These are phyloP conservation scores for Actinia tenebrosa DNA, from an alignment of 64 coral and sea anemone species.

Conservation along the genomic window DNA sequence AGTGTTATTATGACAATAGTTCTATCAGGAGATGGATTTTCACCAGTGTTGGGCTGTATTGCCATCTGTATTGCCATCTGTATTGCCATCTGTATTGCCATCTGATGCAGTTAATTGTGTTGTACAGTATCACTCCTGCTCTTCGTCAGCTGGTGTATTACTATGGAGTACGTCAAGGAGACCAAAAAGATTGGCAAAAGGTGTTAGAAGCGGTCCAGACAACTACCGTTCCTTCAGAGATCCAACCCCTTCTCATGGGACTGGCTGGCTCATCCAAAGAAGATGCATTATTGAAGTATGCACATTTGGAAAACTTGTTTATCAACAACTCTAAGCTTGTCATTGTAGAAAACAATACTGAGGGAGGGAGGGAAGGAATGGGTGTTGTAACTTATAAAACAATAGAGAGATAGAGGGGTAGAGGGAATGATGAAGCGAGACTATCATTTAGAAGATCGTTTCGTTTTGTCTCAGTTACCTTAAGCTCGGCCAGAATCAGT, in stretches of 20 bases:
- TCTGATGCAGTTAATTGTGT: background rate
- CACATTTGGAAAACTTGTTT: background rate
- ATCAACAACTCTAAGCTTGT: too few species aligned
- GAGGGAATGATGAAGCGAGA: background rate
- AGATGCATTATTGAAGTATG: constrained; percentile 33
- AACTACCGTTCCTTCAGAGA: constrained; percentile 33
- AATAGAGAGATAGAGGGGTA: background rate
- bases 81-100: too few species aligned
- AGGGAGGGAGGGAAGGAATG: too few species aligned
- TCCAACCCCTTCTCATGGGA: constrained; percentile 3
- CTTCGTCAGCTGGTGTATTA: constrained; percentile 35
- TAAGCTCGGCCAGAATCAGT: background rate
- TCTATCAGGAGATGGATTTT: too few species aligned
- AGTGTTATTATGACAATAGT: too few species aligned
- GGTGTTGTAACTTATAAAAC: background rate
- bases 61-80: too few species aligned
- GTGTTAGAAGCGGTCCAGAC: constrained; percentile 9
- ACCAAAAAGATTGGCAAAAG: constrained; percentile 37
- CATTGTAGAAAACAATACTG: too few species aligned
- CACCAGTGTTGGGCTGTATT: too few species aligned
- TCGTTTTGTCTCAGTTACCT: constrained; percentile 29
- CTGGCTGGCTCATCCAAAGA: constrained; percentile 34
- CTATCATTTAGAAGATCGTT: background rate
- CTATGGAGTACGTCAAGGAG: constrained; percentile 36
- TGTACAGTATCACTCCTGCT: constrained; percentile 30